These are phyloP conservation scores for Rambutsinella grinnellia DNA, from an alignment of 2,888 invertebrate species.

Conservation along the genomic window DNA sequence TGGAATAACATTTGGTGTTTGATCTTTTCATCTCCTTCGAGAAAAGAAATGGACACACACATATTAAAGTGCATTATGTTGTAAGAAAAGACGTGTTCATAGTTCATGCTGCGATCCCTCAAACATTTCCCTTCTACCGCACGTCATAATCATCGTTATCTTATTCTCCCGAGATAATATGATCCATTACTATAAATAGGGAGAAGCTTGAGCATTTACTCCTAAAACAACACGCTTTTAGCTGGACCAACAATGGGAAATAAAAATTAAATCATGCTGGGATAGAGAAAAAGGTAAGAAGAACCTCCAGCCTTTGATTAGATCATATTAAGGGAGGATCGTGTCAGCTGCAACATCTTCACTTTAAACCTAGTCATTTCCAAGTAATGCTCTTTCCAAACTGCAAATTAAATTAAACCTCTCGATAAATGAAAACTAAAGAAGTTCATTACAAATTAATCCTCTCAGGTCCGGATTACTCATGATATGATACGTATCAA, in stretches of 20 bases:
- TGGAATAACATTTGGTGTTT: not conserved
- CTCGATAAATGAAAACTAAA: too few species aligned
- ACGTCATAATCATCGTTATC: conserved; percentile 6
- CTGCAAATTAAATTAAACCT: too few species aligned
- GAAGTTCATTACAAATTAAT: too few species aligned
- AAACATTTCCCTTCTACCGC: not conserved
- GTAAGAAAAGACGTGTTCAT: not conserved
- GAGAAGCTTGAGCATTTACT: too few species aligned
- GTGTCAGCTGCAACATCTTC: not conserved
- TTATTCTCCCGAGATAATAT: not conserved
- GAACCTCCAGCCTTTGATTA: not conserved
- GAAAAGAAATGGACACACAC: conserved; percentile 43
- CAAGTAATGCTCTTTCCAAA: not conserved
- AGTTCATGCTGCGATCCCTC: not conserved
- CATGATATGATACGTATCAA: not conserved
- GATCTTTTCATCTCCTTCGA: not conserved
- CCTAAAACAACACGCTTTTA: not conserved
- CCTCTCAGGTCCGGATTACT: too few species aligned
- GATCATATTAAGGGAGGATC: too few species aligned
- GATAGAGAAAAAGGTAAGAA: not conserved
- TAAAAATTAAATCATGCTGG: not conserved
- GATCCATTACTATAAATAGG: not conserved
- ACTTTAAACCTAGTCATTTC: not conserved
- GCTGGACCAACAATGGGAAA: not conserved
- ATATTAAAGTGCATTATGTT: conserved; percentile 5